Conservation (phyloP, 2,797 vertebrate genomes). For the Kryptopterus vitreolus region DNA sequence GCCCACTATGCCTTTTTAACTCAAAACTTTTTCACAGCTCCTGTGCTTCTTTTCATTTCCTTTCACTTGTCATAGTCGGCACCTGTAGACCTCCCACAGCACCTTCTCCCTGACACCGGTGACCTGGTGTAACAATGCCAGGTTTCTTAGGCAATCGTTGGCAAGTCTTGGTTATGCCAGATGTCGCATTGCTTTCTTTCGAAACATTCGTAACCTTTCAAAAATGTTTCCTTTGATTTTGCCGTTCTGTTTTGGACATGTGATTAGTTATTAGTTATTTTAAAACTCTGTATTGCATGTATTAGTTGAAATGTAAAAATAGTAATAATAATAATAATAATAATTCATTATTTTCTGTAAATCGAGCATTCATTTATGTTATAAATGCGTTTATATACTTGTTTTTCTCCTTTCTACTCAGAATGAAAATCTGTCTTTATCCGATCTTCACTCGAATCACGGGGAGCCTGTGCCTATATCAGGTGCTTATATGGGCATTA, state of each 20-base stretch:
- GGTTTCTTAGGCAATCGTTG: neutral
- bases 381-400: too few relatives aligned
- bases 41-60: neutral
- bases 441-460: too few relatives aligned
- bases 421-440: too few relatives aligned
- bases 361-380: too few relatives aligned
- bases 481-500: too few relatives aligned
- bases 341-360: too few relatives aligned
- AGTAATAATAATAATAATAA: too few relatives aligned
- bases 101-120: neutral
- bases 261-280: neutral
- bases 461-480: too few relatives aligned
- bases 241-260: conserved; percentile 3
- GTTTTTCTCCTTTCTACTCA: too few relatives aligned
- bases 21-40: neutral
- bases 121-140: neutral
- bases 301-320: too few relatives aligned
- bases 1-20: neutral
- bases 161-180: conserved; percentile 5
- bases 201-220: neutral
- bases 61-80: neutral
- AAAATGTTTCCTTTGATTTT: neutral
- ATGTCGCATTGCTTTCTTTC: neutral
- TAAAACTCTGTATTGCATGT: neutral
- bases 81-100: neutral